Percentiles rank a stretch among this genome's conserved stretches.
Evolutionary conservation across 2,888 invertebrate genomes (phyloP).

Genomic region (Mesorhabditis spiculigera): DNA sequence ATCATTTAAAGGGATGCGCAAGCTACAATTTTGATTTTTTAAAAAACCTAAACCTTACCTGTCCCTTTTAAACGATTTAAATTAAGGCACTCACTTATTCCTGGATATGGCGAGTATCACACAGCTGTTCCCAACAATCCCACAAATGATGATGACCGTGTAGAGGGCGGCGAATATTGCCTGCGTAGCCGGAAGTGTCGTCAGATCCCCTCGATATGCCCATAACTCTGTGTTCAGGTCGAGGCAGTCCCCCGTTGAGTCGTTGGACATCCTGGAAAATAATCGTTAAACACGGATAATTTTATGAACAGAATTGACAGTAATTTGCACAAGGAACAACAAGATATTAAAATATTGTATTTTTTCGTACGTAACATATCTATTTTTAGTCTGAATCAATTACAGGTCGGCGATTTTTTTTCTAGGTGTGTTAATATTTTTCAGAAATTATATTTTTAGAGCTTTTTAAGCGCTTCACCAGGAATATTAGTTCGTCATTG

Average conservation of each 20-base stretch:
- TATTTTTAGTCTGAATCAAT: too few relatives aligned
- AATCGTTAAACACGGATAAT: neutral
- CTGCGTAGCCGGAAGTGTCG: slow-evolving; percentile 39
- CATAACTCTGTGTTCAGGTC: slow-evolving; percentile 52
- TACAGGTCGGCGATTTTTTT: too few relatives aligned
- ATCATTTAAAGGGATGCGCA: too few relatives aligned
- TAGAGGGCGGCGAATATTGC: slow-evolving; percentile 48
- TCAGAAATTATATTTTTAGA: too few relatives aligned
- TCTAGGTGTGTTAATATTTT: too few relatives aligned
- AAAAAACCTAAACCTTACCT: neutral
- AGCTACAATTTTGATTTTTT: neutral
- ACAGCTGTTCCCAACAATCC: slow-evolving; percentile 52
- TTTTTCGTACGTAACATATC: too few relatives aligned
- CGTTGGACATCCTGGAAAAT: slow-evolving; percentile 43
- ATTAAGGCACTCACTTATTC: slow-evolving; percentile 36
- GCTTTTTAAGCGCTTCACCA: too few relatives aligned
- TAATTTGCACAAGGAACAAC: too few relatives aligned
- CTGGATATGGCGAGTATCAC: slow-evolving; percentile 52
- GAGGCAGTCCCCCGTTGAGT: slow-evolving; percentile 34
- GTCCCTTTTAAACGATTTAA: neutral
- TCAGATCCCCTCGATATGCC: slow-evolving; percentile 38
- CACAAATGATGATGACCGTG: slow-evolving; percentile 46
- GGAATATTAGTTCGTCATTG: too few relatives aligned
- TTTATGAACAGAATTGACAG: neutral
- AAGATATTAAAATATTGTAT: too few relatives aligned